Evolutionary conservation across 2,797 vertebrate genomes (phyloP), one percentile per base, ranked within the genome.

Genomic region (Neostethus bicornis): DNA sequence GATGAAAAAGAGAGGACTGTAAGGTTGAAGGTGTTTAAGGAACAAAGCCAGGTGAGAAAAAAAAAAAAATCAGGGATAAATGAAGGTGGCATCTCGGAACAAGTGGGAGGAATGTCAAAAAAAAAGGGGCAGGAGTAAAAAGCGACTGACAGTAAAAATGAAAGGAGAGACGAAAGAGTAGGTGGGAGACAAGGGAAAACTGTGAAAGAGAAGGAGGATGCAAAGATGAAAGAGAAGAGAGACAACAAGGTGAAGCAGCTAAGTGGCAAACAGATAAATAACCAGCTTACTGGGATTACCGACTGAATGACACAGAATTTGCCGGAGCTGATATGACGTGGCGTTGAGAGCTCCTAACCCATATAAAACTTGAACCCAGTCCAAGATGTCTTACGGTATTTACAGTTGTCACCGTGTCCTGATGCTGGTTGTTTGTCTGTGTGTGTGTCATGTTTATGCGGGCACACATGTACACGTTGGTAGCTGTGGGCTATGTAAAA

Each of bases 271-370:
- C 81, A 80, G 85, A 88, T 83, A 91, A 91, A 89, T 89, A 89
- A 86, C 83, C 86, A 73, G 76, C 82, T 91, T 90, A 89, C 76
- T 77, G 81, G 87, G 89, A 92, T 91, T 90, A 90, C 81, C 75
- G 80, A 85, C 69, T 85, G 85, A 89, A 78, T 89, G 81, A 87
- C 87, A 89, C 62, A 77, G 79, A 86, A 77, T 86, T 83, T 81
- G 70, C 63, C 83, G 61, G 78, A 78, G 80, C 80, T 70, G 70
- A 71, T 71, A 76, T 88, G 84, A 84, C 83, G 86, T 81, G 77
- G 83, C 85, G 85, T 79, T 64, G 83, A 86, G 71, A 52, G 73
- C 80, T 82, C 86, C 82, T 88, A 87, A 90, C 84, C 86, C 81
- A 85, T 63, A 85, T 87, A 85, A n/a, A 85, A 77, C 79, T 86